Conservation (phyloP, 1,140 invertebrate species). For the Caenorhabditis latens region DNA sequence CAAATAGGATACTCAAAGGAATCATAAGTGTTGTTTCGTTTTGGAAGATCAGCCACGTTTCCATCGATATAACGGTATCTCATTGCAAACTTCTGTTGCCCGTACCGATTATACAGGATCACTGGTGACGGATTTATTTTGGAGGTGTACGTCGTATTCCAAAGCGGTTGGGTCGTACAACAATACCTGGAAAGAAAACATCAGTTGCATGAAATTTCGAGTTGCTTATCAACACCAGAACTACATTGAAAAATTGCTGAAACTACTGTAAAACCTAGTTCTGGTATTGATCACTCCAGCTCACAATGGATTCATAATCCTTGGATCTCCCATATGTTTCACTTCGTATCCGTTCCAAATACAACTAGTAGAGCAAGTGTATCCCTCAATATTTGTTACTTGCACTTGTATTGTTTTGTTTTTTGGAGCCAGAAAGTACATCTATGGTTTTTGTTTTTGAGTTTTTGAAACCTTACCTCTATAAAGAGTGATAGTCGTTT, state of each 20-base stretch:
- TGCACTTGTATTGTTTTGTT: conserved; percentile 21
- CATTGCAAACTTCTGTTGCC: neutral
- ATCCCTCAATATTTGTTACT: neutral
- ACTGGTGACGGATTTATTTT: neutral
- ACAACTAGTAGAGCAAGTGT: neutral
- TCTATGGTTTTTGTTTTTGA: neutral
- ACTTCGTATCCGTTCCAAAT: neutral
- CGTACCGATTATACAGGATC: neutral
- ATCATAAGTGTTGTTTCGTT: neutral
- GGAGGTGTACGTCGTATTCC: neutral
- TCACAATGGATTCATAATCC: neutral
- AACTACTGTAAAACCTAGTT: too few species aligned
- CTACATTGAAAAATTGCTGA: too few species aligned
- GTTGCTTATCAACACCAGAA: too few species aligned
- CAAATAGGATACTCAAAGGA: conserved; percentile 23
- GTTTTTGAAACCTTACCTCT: neutral
- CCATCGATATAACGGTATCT: conserved; percentile 2
- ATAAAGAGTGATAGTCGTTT: neutral
- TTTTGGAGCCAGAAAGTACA: neutral
- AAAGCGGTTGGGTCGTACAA: neutral
- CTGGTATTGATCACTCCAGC: too few species aligned
- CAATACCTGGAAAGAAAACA: neutral
- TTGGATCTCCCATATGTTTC: conserved; percentile 12
- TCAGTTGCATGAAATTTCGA: too few species aligned
- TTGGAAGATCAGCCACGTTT: neutral